These are phyloP conservation scores for Poeciliopsis gracilis DNA, from an alignment of 2,797 vertebrate species.

Conservation along the genomic window DNA sequence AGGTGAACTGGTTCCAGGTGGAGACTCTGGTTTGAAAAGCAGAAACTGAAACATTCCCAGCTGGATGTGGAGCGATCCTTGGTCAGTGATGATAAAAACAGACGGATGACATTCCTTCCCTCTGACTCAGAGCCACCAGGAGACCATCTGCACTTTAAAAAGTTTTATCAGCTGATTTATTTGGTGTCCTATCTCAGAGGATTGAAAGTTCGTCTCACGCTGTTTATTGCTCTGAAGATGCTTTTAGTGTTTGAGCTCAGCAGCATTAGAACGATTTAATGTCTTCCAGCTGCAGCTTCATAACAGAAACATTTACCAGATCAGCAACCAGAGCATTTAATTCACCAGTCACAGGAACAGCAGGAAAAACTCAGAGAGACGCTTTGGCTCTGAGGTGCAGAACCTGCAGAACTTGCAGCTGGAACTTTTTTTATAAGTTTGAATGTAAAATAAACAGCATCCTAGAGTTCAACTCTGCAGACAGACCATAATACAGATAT, in stretches of 20 bases:
- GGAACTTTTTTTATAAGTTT: too few species aligned
- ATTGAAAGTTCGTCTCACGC: background rate
- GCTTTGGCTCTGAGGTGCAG: background rate
- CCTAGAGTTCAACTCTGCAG: too few species aligned
- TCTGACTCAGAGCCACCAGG: background rate
- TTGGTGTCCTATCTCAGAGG: background rate
- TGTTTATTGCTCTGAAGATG: background rate
- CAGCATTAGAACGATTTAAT: background rate
- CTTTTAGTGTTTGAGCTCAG: background rate
- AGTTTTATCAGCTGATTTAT: background rate
- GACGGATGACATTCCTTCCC: slow-evolving; percentile 7
- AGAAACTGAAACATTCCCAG: background rate
- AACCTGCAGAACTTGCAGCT: too few species aligned
- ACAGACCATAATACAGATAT: too few species aligned
- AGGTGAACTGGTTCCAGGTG: background rate
- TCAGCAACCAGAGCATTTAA: background rate
- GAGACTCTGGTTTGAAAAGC: background rate
- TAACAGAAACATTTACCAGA: background rate
- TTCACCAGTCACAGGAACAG: background rate
- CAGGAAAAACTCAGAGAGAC: background rate
- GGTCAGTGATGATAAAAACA: background rate
- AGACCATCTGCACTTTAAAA: background rate
- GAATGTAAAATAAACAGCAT: too few species aligned
- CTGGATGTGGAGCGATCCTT: background rate
- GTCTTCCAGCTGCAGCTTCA: background rate